Base-by-base conservation (phyloP, 2,888 invertebrate species). In the Unio pictorum region DNA sequence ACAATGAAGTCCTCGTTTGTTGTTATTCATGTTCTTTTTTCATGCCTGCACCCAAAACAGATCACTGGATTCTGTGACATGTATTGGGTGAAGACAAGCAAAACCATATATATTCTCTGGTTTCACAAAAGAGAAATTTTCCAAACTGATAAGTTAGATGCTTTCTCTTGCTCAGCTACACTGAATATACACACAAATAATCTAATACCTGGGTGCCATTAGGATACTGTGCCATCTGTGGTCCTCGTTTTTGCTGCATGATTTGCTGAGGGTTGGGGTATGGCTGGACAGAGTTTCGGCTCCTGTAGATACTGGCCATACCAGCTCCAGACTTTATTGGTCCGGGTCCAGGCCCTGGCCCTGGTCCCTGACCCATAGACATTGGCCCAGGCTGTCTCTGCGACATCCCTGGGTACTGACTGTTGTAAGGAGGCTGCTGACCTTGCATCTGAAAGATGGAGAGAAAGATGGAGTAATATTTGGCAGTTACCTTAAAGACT, bases 181-280 rank as follows among this genome's bases (percentile, higher is more conserved):
- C 11, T 45, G 45, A 11, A 45, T 45, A 3, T 15, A 11, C 45
- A 3, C 45, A 45, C 3, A 45, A 45, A 45, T 0, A 45, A 15
- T 11, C 11, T 45, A 45, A 45, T 45, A 45, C 45, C 45, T 45
- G 45, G 15, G 45, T 45, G 45, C 84, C 85, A 75, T 87, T 87
- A 0, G 85, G 83, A 72, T 83, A 85, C 64, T 82, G 83, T 57
- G 69, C 56, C 73, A 73, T 75, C 45, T 45, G 61, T 68, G 69
- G 55, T 71, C 64, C 54, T 73, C 71, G 67, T 71, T 55, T 62
- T 63, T 71, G 45, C 45, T 45, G 93, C 93, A 95, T 94, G 89
- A 96, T 94, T 94, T 95, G 95, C 71, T 94, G 94, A 20, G 95
- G 95, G 72, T 93, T 94, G 30, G 96, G 96, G 90, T 96, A 96